Evolutionary conservation across 2,113 vertebrate species (phyloP).

Genomic region (Protomyctophum bolini): DNA sequence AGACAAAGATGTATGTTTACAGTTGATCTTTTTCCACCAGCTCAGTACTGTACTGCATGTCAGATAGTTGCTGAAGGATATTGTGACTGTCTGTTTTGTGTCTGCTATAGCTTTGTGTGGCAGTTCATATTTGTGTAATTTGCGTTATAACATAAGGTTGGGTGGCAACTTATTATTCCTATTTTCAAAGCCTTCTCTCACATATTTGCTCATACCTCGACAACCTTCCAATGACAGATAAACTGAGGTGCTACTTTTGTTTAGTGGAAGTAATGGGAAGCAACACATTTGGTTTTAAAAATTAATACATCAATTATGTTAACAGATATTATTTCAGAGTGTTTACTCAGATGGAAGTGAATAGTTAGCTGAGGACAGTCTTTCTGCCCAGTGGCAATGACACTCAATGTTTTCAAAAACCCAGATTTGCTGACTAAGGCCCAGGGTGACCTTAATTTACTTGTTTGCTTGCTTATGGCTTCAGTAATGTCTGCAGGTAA

Average conservation of each 20-base stretch:
- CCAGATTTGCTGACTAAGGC: conserved; percentile 32
- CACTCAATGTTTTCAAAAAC: conserved; percentile 26
- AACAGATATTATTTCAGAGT: background rate
- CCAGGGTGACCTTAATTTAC: conserved; percentile 50
- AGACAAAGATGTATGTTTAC: conserved; percentile 44
- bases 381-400: conserved; percentile 29
- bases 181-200: background rate
- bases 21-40: conserved; percentile 38
- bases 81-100: conserved; percentile 27
- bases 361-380: conserved; percentile 13
- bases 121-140: conserved; percentile 14
- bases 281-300: background rate
- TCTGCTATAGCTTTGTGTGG: conserved; percentile 17
- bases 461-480: conserved; percentile 31
- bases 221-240: background rate
- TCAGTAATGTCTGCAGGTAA: conserved; percentile 35
- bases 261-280: background rate
- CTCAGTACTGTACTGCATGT: conserved; percentile 10
- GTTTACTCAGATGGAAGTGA: conserved; percentile 13
- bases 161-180: background rate
- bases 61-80: conserved; percentile 37
- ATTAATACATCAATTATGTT: conserved; percentile 1
- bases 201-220: background rate
- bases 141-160: conserved; percentile 14
- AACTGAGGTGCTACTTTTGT: background rate